Conservation (phyloP, 2,888 invertebrate genomes). For the Liodrosophila aerea region DNA sequence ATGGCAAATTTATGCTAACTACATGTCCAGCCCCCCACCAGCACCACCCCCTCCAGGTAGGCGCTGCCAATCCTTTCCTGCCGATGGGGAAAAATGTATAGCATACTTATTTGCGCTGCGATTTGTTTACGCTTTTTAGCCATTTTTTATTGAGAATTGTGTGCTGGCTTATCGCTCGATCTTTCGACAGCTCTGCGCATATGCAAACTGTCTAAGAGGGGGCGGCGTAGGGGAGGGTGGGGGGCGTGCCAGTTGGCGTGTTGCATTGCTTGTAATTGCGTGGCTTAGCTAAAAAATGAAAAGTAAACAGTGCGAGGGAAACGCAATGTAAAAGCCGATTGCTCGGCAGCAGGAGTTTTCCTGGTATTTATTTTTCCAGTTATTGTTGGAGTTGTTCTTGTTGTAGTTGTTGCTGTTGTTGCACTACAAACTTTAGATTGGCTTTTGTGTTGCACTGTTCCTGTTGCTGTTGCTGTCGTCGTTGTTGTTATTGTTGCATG, state of each 20-base stretch:
- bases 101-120: constrained; percentile 52
- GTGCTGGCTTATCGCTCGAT: constrained; percentile 46
- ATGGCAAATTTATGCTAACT: constrained; percentile 79
- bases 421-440: constrained; percentile 61
- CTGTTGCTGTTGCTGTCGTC: constrained; percentile 26
- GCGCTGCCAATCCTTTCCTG: constrained; percentile 29
- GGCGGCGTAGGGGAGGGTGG: neutral
- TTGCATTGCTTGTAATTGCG: constrained; percentile 26
- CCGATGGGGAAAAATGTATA: constrained; percentile 46
- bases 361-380: neutral
- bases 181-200: constrained; percentile 63
- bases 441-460: constrained; percentile 55
- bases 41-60: constrained; percentile 37
- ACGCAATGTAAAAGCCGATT: too few relatives aligned
- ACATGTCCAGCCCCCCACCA: constrained; percentile 56
- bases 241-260: constrained; percentile 5
- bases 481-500: constrained; percentile 39
- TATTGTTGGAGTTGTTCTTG: neutral
- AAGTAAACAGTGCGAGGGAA: constrained; percentile 30
- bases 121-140: constrained; percentile 42
- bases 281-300: constrained; percentile 3
- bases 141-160: constrained; percentile 17
- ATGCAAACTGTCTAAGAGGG: constrained; percentile 50
- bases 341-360: too few relatives aligned
- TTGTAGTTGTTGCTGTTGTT: too few relatives aligned